A percentile compares a stretch with the other conserved stretches of the same genome.
Conservation (phyloP, 1,140 invertebrate genomes). For the Saccostrea cuccullata region DNA sequence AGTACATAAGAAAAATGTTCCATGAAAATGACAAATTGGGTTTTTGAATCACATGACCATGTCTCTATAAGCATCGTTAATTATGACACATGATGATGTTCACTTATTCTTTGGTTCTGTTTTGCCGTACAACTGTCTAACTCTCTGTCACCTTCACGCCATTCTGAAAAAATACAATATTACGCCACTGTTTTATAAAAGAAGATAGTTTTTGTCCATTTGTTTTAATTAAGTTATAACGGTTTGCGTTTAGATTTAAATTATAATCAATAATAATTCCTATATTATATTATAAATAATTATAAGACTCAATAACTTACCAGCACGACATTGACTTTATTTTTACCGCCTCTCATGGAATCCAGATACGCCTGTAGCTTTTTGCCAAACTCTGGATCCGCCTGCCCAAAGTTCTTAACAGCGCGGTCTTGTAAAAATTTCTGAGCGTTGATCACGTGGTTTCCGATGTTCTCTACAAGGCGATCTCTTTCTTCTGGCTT, state of each 20-base stretch:
- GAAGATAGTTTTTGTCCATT: no score
- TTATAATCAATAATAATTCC: no score
- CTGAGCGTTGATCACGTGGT: constrained; percentile 86
- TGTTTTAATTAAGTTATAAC: no score
- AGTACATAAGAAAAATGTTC: no score
- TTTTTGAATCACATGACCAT: background rate
- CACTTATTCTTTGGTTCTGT: background rate
- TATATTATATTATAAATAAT: no score
- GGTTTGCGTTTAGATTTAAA: no score
- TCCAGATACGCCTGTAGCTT: constrained; percentile 6
- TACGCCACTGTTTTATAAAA: background rate
- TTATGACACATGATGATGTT: background rate
- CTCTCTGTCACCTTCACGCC: background rate
- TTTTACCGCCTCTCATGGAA: background rate
- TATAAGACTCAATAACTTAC: background rate
- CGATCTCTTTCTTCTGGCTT: constrained; percentile 85
- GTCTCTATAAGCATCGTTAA: background rate
- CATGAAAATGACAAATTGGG: no score
- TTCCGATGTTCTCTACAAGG: constrained; percentile 89
- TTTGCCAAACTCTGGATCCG: constrained; percentile 78
- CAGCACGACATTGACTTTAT: background rate
- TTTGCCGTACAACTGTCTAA: background rate
- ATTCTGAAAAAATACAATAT: background rate
- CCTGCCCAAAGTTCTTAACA: constrained; percentile 78
- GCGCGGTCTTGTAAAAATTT: constrained; percentile 87